Evolutionary conservation across 53 echinoderm and acorn worm genomes (phyloP), one percentile per base, ranked within the genome.

Genomic region (Echinarachnius parma): DNA sequence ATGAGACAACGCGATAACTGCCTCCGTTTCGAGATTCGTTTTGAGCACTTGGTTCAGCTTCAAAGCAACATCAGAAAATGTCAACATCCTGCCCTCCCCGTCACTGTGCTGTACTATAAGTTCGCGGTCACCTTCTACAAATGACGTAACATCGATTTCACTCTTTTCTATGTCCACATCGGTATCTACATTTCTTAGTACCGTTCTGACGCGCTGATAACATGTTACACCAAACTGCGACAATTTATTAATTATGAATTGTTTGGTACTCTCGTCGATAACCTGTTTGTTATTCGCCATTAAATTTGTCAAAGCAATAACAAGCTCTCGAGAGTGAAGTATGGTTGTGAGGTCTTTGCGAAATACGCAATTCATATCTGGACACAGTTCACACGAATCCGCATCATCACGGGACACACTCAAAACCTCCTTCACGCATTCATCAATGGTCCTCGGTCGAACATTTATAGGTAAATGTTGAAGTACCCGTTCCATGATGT

Each of bases 131-230:
- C 26, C 24, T 11, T 3, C 29, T 2, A 45, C 18, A 35, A 45
- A 64, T n/a, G 64, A 42, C 14, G 64, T 28, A 10, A 64, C 64
- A 18, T 64, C 64, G 1, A 28, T 26, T 46, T 64, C 64, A 45
- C 64, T 64, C 0, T 46, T 29, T 64, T 28, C 64, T 16, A 64
- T 46, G 64, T 64, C n/a, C 28, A 36, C 18, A 3, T 46, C 64
- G n/a, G n/a, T n/a, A n/a, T n/a, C n/a, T n/a, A n/a, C n/a, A n/a
- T n/a, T n/a, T n/a, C n/a, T n/a, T n/a, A n/a, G n/a, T n/a, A n/a
- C n/a, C n/a, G n/a, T n/a, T n/a, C n/a, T n/a, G n/a, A n/a, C n/a
- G n/a, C n/a, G n/a, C n/a, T n/a, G n/a, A n/a, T n/a, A n/a, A n/a
- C n/a, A n/a, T n/a, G n/a, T n/a, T n/a, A n/a, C n/a, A n/a, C n/a